These are phyloP conservation scores for Sphaerophoria taeniata DNA, from an alignment of 2,888 invertebrate genomes.

Conservation along the genomic window DNA sequence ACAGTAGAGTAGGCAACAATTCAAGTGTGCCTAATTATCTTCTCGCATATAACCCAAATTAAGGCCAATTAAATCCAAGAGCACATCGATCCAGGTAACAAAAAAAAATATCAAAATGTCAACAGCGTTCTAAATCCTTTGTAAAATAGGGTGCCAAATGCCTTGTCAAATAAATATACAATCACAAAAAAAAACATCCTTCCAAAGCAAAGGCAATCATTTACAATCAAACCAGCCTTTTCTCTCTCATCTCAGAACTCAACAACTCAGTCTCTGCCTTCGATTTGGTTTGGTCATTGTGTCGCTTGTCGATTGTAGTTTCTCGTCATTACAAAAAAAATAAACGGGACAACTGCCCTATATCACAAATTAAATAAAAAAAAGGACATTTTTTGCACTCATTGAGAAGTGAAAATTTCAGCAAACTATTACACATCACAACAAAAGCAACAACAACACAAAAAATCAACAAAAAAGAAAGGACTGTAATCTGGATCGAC, in stretches of 20 bases:
- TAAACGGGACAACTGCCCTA: conserved; percentile 16
- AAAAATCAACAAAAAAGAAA: conserved; percentile 35
- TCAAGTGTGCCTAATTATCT: neutral
- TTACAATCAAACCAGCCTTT: conserved; percentile 7
- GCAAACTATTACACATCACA: conserved; percentile 42
- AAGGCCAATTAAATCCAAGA: conserved; percentile 6
- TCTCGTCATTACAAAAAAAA: conserved; percentile 1
- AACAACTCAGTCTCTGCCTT: conserved; percentile 9
- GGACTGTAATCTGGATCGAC: conserved; percentile 61
- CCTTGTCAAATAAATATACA: conserved; percentile 8
- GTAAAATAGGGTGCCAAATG: conserved; percentile 19
- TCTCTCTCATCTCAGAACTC: neutral
- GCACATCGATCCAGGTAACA: too few species aligned
- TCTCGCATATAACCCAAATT: neutral
- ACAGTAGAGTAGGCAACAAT: neutral
- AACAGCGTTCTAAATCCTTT: conserved; percentile 18
- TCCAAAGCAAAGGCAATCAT: conserved; percentile 20
- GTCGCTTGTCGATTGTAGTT: conserved; percentile 9
- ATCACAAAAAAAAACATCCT: conserved; percentile 42
- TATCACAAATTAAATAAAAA: conserved; percentile 23
- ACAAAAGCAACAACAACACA: conserved; percentile 28
- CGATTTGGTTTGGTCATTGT: conserved; percentile 7
- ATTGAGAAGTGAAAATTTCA: conserved; percentile 47
- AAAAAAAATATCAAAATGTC: conserved; percentile 17
- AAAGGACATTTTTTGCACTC: conserved; percentile 24